Base-by-base conservation (phyloP, 1,140 invertebrate species). In the Zaprionus tsacasi region DNA sequence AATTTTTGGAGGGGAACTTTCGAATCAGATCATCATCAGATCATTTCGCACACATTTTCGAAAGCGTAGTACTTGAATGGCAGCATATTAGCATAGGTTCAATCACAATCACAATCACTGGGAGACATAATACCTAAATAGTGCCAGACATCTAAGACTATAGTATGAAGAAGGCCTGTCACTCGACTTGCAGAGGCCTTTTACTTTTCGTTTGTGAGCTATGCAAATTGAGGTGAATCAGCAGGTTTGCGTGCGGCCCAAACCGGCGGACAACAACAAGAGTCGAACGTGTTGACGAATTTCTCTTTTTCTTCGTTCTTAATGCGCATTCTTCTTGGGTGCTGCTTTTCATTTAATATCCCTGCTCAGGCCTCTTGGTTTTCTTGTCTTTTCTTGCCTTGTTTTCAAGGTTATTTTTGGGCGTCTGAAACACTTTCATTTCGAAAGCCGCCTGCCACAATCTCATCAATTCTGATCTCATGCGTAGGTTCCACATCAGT, bases 361-460 rank as follows among this genome's bases (percentile, higher is more conserved):
- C 63, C 43, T 59, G 56, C 43, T 79, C 27, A 30, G 27, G 6
- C 27, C 27, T 6, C 27, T 5, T 30, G 27, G 1, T 3, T 38
- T 57, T 6, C 27, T 5, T 30, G 27, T 30, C 27, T 38, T 57
- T 40, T 48, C 48, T n/a, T 50, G 15, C 33, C 35, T 60, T 33
- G 21, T 33, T 76, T 81, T 85, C 85, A 89, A 89, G 83, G 85
- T 83, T 87, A 78, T 54, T 88, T 45, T 68, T 61, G 73, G 69
- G 69, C 50, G 48, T 73, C 73, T 79, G 79, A 78, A 81, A 89
- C 85, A 88, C 85, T 88, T 88, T 88, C 85, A 79, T 85, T 85
- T 81, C 65, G 81, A 88, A 89, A 87, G 83, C 81, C 68, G 63
- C 58, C 52, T 70, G 56, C 38, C 13, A 57, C 50, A 35, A 59